Evolutionary conservation across 2,113 vertebrate species (phyloP).

Genomic region (Prolemur simus): DNA sequence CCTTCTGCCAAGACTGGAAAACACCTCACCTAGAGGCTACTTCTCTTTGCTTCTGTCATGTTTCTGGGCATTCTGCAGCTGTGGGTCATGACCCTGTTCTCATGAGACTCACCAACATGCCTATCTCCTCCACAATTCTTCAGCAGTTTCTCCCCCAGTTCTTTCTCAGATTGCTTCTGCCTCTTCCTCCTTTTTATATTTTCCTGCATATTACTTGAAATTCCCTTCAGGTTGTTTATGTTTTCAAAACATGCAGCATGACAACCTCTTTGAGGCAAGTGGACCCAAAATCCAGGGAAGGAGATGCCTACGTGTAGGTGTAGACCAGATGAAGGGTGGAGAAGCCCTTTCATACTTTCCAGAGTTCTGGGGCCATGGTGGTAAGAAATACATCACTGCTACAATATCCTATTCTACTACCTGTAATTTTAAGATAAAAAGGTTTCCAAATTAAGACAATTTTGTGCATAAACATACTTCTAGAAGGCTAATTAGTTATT

Average conservation of each 20-base stretch:
- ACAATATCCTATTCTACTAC: background rate
- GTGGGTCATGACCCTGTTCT: fast-evolving
- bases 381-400: background rate
- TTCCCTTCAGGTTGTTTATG: background rate
- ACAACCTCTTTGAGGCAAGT: background rate
- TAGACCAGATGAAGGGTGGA: background rate
- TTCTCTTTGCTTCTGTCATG: too few relatives aligned
- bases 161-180: background rate
- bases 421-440: background rate
- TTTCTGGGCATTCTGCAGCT: background rate
- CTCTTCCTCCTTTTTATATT: background rate
- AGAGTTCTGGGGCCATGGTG: background rate
- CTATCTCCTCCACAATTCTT: background rate
- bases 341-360: background rate
- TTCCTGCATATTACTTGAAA: background rate
- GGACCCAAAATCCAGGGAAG: background rate
- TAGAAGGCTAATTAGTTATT: background rate
- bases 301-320: background rate
- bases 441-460: background rate
- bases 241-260: background rate
- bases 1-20: background rate
- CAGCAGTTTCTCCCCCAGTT: background rate
- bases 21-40: background rate
- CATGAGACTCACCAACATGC: background rate
- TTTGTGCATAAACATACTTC: background rate